Evolutionary conservation across 2,888 invertebrate species (phyloP), one percentile per base, ranked within the genome.

Genomic region (Hydrotaea diabolus): DNA sequence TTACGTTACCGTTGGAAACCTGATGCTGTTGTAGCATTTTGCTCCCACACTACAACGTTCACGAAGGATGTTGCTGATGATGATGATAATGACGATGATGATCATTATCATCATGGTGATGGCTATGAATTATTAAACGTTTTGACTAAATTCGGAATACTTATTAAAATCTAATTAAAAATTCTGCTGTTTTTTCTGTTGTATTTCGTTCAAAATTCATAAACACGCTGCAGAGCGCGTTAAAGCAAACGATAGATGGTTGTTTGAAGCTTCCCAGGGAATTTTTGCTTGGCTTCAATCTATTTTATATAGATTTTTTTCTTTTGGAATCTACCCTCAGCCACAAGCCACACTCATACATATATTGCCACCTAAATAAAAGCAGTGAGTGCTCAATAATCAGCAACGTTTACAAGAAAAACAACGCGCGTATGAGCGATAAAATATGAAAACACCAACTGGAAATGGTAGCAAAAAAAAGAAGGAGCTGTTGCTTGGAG

Each of bases 121-220:
- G 62, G 19, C 55, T 17, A 55, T 74, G 57, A 69, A 69, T 69
- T 69, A 69, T 69, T 69, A 69, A 69, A 43, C 17, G 57, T 43
- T n/a, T 39, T 73, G 71, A 71, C 77, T 71, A 80, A 77, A 71
- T 80, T 55, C 15, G 19, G 82, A 77, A 82, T 82, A 85, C 82
- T 85, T 85, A 85, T 85, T 82, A 82, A 79, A 74, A 82, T 82
- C 82, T 74, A 85, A 85, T 85, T 82, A 82, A 74, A 80, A 85
- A 85, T 85, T 85, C 85, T 79, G 77, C 74, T n/a, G n/a, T 53
- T 81, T 74, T 31, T 31, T 31, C 31, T 7, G 2, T 2, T 31
- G 2, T 2, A 2, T 31, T 2, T 31, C 73, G 55, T 43, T 75
- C n/a, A 55, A 43, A 66, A 64, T 43, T 59, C 43, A 66, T 59